Base-by-base conservation (phyloP, 2,888 invertebrate genomes). In the Bellardia bayeri region DNA sequence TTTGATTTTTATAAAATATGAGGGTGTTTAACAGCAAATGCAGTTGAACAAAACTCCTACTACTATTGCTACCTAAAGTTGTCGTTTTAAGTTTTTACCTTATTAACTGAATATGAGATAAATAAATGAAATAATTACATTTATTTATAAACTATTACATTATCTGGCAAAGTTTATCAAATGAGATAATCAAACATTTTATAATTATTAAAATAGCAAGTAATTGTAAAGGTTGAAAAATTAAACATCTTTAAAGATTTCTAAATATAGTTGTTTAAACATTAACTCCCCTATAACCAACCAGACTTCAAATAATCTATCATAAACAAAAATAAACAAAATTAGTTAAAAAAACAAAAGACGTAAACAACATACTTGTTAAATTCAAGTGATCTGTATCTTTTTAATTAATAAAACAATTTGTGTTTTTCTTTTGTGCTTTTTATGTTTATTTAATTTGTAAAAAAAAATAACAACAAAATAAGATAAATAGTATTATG, bases 121-220 rank as follows among this genome's bases (percentile, higher is more conserved):
- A 40, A 9, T n/a, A 51, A 81, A 51, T 66, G 61, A 79, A 79
- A 72, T 82, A 82, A 78, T 82, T 74, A 79, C 37, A 79, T 56
- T 79, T 82, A 74, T 82, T 86, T 72, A 74, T 86, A 82, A 45
- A 56, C 42, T 74, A 82, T 82, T 86, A 86, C 79, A 74, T 30
- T 82, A 74, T 78, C 72, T 16, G 6, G 30, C 33, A n/a, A 66
- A 49, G 23, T 23, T 42, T 58, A 40, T 82, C 40, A 68, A 7
- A n/a, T 71, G 37, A 61, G 33, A 68, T 74, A 45, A 82, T 82
- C 56, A 81, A 64, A 64, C 64, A 33, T 33, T 3, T 33, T 23
- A 23, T 1, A 23, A 23, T 23, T 23, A 23, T 23, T 23, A 23
- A 23, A 23, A 23, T 23, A 23, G 23, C 23, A 23, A 23, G 23